Evolutionary conservation across 1,140 invertebrate species (phyloP).

Genomic region (Cydia amplana): DNA sequence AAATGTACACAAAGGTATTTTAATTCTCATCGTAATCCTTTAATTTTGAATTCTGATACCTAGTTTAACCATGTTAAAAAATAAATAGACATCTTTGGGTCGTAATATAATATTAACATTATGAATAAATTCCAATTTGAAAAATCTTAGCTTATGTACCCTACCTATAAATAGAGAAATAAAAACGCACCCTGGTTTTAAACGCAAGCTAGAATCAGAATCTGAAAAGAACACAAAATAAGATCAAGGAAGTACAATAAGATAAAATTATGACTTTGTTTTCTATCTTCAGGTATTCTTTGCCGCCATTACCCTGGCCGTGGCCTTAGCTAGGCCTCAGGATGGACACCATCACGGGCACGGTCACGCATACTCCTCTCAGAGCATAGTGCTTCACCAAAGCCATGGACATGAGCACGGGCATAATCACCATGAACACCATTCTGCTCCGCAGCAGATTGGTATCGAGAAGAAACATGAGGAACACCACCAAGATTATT

Average conservation of each 20-base stretch:
- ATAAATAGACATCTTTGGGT: no score
- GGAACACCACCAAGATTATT: slow-evolving; percentile 34
- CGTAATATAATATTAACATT: no score
- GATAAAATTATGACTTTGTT: no score
- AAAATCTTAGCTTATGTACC: no score
- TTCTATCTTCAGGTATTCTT: slow-evolving; percentile 49
- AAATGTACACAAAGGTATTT: slow-evolving; percentile 7
- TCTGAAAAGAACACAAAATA: no score
- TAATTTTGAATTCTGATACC: not conserved
- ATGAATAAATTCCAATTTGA: no score
- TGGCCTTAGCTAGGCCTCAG: slow-evolving; percentile 33
- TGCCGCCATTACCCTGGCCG: slow-evolving; percentile 61
- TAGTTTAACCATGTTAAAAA: no score
- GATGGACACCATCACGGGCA: slow-evolving; percentile 43
- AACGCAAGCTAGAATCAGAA: no score
- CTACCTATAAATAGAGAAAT: no score
- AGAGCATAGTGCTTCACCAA: slow-evolving; percentile 39
- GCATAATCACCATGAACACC: slow-evolving; percentile 10
- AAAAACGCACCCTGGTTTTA: no score
- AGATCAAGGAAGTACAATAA: no score
- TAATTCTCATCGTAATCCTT: not conserved
- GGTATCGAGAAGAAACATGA: slow-evolving; percentile 43
- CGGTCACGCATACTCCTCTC: slow-evolving; percentile 37
- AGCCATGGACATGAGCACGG: slow-evolving; percentile 35
- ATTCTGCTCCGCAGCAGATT: slow-evolving; percentile 37